These are phyloP conservation scores for Sitodiplosis mosellana DNA, from an alignment of 1,140 invertebrate species.

Conservation along the genomic window DNA sequence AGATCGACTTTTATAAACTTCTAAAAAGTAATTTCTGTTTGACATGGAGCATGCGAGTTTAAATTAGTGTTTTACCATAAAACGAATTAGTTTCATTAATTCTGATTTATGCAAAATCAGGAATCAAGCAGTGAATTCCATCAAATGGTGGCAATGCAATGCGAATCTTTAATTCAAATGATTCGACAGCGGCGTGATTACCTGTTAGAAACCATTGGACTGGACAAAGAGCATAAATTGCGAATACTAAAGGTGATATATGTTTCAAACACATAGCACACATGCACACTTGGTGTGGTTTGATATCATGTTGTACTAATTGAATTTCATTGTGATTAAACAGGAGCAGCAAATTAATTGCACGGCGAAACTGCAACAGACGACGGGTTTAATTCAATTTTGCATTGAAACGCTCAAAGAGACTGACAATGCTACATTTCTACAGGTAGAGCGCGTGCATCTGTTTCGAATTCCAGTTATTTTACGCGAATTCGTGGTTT, in stretches of 20 bases:
- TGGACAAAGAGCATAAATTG: constrained; percentile 64
- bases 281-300: no score
- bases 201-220: constrained; percentile 60
- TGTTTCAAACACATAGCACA: no score
- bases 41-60: no score
- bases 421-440: constrained; percentile 84
- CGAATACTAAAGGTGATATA: constrained; percentile 39
- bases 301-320: no score
- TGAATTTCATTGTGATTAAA: no score
- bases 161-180: constrained; percentile 68
- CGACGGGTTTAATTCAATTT: constrained; percentile 89
- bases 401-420: constrained; percentile 98
- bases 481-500: no score
- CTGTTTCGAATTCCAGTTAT: no score
- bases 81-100: no score
- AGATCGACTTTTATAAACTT: no score
- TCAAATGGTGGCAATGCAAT: constrained; percentile 61
- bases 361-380: constrained; percentile 70
- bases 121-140: constrained; percentile 71
- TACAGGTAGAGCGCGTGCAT: no score
- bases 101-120: constrained; percentile 40
- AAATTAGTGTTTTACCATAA: no score
- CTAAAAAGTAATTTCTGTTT: no score
- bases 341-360: constrained; percentile 66
- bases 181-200: constrained; percentile 68